Percentiles rank a stretch among this genome's conserved stretches.
Evolutionary conservation across 2,113 vertebrate genomes (phyloP).

Genomic region (Okapia johnstoni): DNA sequence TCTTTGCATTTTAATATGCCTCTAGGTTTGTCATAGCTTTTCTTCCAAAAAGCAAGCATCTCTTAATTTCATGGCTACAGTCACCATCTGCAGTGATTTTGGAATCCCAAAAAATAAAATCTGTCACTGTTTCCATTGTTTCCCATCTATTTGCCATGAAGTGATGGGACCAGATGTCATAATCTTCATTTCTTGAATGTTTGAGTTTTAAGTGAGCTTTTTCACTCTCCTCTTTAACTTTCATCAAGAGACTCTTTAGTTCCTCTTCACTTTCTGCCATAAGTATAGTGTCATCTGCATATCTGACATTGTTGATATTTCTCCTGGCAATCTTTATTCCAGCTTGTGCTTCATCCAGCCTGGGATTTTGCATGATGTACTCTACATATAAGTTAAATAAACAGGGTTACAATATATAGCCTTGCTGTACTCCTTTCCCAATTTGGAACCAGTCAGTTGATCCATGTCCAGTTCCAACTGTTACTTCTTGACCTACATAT

Average conservation of each 20-base stretch:
- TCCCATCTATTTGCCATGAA: background rate
- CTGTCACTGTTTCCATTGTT: background rate
- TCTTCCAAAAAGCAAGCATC: background rate
- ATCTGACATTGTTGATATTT: background rate
- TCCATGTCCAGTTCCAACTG: background rate
- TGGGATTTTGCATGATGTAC: background rate
- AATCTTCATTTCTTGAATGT: background rate
- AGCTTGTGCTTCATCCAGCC: background rate
- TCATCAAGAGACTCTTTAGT: background rate
- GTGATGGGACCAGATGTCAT: background rate
- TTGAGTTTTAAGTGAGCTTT: background rate
- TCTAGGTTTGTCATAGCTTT: background rate
- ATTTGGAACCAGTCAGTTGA: background rate
- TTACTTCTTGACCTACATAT: background rate
- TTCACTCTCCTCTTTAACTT: background rate
- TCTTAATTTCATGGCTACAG: background rate
- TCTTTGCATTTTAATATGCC: background rate
- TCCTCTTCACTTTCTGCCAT: background rate
- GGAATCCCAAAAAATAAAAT: background rate
- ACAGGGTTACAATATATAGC: background rate
- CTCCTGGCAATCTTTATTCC: background rate
- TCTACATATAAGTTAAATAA: background rate
- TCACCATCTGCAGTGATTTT: background rate
- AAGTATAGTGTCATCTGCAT: background rate
- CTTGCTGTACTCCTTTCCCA: background rate